These are phyloP conservation scores for Hystrix brachyura DNA, from an alignment of 2,113 vertebrate species.

Conservation along the genomic window DNA sequence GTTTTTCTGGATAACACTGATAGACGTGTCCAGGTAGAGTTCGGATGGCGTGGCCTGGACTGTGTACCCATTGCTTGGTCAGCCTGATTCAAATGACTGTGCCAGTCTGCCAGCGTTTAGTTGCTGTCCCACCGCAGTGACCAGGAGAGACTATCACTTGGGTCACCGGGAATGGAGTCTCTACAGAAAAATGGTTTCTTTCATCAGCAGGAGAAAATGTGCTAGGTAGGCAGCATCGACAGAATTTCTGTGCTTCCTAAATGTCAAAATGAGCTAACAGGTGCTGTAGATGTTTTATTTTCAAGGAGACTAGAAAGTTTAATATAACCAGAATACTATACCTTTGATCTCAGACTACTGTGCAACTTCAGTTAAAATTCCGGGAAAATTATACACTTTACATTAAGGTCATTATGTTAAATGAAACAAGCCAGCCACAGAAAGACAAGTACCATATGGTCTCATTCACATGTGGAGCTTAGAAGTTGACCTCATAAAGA, in stretches of 20 bases:
- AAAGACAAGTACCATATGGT: not conserved
- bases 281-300: not conserved
- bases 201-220: not conserved
- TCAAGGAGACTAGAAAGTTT: not conserved
- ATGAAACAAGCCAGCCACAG: not conserved
- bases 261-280: not conserved
- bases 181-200: not conserved
- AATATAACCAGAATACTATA: not conserved
- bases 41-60: not conserved
- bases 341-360: not conserved
- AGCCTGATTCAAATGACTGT: not conserved
- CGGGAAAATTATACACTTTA: not conserved
- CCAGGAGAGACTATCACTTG: not conserved
- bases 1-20: not conserved
- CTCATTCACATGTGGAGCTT: not conserved
- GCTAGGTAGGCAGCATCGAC: not conserved
- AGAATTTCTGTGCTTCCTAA: not conserved
- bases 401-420: not conserved
- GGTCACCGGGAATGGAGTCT: not conserved
- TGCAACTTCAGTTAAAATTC: not conserved
- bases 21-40: not conserved
- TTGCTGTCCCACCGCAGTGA: not conserved
- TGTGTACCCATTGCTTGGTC: not conserved
- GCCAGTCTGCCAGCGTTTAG: not conserved
- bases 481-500: not conserved